phyloP scores from a whole-genome alignment of 2,113 vertebrate genomes.

The Vombatus ursinus region DNA sequence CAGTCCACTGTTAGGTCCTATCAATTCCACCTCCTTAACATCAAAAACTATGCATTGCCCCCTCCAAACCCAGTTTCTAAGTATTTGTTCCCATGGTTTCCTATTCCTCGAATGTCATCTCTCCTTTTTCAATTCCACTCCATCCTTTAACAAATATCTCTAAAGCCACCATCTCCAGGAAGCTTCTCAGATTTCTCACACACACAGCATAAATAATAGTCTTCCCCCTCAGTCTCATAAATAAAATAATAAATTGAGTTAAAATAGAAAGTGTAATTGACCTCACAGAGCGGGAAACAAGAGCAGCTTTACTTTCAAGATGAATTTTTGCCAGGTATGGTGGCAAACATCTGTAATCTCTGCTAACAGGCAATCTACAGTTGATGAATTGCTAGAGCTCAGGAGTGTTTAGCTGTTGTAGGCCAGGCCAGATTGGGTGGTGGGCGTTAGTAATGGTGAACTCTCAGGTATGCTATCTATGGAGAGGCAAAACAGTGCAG shows the following conservation, averaged over 20 bases:
- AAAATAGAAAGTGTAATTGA: not conserved
- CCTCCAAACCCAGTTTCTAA: not conserved
- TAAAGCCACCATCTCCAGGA: not conserved
- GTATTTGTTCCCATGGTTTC: not conserved
- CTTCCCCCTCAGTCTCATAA: not conserved
- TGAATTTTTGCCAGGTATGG: not conserved
- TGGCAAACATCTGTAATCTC: not conserved
- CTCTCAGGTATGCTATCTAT: not conserved
- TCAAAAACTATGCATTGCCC: not conserved
- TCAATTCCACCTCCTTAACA: not conserved
- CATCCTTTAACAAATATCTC: not conserved
- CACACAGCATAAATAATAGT: conserved; percentile 9
- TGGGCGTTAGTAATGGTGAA: not conserved
- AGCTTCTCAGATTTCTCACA: not conserved
- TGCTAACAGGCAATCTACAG: not conserved
- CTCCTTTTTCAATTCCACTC: not conserved
- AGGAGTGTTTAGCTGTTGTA: not conserved
- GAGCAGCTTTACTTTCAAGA: not conserved
- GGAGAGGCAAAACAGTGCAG: not conserved
- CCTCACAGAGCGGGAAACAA: not conserved
- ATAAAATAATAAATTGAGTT: not conserved
- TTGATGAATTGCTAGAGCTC: not conserved
- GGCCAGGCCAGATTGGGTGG: not conserved
- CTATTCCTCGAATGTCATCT: not conserved
- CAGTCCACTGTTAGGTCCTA: not conserved